These are phyloP conservation scores for Mellilla xanthometata DNA, from an alignment of 2,888 invertebrate genomes.

Conservation along the genomic window DNA sequence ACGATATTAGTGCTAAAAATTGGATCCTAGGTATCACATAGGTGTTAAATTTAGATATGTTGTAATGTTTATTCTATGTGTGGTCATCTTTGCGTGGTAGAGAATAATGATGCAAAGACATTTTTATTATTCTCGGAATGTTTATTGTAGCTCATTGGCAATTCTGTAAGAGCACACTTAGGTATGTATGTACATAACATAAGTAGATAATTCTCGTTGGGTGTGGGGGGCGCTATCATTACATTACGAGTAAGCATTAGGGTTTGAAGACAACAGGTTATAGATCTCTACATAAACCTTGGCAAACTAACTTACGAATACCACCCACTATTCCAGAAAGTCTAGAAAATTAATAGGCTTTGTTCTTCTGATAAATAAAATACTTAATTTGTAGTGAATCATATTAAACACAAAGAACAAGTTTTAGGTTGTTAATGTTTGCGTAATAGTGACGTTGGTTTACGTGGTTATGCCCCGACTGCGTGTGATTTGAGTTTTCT, in stretches of 20 bases:
- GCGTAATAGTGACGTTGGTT: constrained; percentile 15
- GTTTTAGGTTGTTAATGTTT: constrained; percentile 15
- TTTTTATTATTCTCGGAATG: constrained; percentile 10
- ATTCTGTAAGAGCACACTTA: constrained; percentile 1
- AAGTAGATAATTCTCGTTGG: not conserved
- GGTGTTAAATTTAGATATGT: constrained; percentile 4
- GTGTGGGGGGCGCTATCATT: no score
- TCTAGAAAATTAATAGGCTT: no score
- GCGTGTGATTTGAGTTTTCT: constrained; percentile 2
- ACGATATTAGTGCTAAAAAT: not conserved
- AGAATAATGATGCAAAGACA: not conserved
- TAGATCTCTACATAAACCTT: no score
- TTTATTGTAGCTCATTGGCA: constrained; percentile 5
- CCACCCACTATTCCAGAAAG: no score
- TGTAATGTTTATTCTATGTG: constrained; percentile 1
- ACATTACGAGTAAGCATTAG: no score
- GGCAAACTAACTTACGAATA: no score
- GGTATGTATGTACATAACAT: constrained; percentile 1
- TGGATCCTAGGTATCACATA: not conserved
- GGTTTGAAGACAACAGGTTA: no score
- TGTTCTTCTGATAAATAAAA: no score
- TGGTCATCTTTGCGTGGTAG: constrained; percentile 4
- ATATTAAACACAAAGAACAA: constrained; percentile 15
- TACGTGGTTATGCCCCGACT: not conserved
- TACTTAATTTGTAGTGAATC: constrained; percentile 5